Evolutionary conservation across 2,888 invertebrate genomes (phyloP), one percentile per base, ranked within the genome.

Genomic region (Cistogaster globosa): DNA sequence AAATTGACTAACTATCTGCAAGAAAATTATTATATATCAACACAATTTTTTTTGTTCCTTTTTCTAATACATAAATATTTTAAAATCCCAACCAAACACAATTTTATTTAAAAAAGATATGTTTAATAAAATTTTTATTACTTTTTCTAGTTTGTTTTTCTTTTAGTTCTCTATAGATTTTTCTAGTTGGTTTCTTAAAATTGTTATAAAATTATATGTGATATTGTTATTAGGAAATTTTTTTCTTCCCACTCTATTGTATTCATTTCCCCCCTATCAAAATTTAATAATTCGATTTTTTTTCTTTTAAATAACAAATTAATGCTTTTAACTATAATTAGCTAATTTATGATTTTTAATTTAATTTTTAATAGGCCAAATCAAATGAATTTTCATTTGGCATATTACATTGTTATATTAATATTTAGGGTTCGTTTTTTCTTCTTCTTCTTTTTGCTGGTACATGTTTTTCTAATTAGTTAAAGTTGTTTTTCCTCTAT

Each of bases 391-490:
- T 42, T 72, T 58, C 2, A 14, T 45, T 71, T 48, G 9, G 8
- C n/a, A 22, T 62, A 7, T 38, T 26, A 38, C 20, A 32, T 42
- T 55, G 42, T 63, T 63, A 26, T 36, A 53, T 68, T 38, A 68
- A 77, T 77, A 58, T 67, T 22, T 26, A n/a, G 58, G 22, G 32
- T 32, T 32, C 32, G 32, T 8, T 32, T 32, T 7, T 32, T 26
- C 26, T 4, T 32, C 32, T 32, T 32, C 4, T 32, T 20, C 60
- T 68, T 11, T n/a, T 16, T 1, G 14, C 9, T 57, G 22, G 7
- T 51, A 68, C 77, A 77, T 77, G 51, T 60, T 68, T 77, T 68
- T 68, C 68, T 53, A 77, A 77, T 77, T 77, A 77, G 67, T 77
- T 51, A 62, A 62, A 53, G 1, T 62, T 62, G 32, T 51, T 48